Percentiles rank a stretch among this genome's conserved stretches.
These are phyloP conservation scores for Timandra comae DNA, from an alignment of 2,888 invertebrate genomes.

Conservation along the genomic window DNA sequence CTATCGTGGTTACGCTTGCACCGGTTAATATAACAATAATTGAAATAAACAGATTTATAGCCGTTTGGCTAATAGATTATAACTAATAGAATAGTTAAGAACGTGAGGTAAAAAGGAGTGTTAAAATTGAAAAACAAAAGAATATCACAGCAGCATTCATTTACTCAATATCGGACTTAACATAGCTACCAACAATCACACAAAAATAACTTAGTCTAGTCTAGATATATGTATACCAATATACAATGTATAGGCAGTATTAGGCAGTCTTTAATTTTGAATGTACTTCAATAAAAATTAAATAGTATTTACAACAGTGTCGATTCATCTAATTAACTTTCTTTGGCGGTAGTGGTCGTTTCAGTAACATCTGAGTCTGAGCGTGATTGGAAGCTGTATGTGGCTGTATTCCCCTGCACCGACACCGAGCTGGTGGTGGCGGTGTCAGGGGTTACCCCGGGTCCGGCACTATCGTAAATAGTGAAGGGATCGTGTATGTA, in stretches of 20 bases:
- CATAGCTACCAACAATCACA: slow-evolving; percentile 29
- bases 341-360: slow-evolving; percentile 6
- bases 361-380: slow-evolving; percentile 26
- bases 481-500: slow-evolving; percentile 49
- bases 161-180: slow-evolving; percentile 42
- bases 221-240: background rate
- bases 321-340: slow-evolving; percentile 12
- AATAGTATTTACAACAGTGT: slow-evolving; percentile 16
- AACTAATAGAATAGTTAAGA: no score
- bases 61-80: no score
- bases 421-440: slow-evolving; percentile 33
- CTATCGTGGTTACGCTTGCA: slow-evolving; percentile 12
- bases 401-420: slow-evolving; percentile 47
- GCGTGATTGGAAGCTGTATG: slow-evolving; percentile 48
- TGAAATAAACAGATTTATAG: background rate
- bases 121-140: slow-evolving; percentile 5
- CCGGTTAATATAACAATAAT: background rate
- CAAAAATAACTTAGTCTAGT: slow-evolving; percentile 38
- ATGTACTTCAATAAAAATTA: background rate
- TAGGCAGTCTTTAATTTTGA: background rate
- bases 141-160: slow-evolving; percentile 65
- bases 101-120: no score
- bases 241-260: background rate
- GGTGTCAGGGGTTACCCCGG: background rate
- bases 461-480: slow-evolving; percentile 22